A percentile compares a stretch with the other conserved stretches of the same genome.
Conservation (phyloP, 1,140 invertebrate species). For the Papilio dardanus region DNA sequence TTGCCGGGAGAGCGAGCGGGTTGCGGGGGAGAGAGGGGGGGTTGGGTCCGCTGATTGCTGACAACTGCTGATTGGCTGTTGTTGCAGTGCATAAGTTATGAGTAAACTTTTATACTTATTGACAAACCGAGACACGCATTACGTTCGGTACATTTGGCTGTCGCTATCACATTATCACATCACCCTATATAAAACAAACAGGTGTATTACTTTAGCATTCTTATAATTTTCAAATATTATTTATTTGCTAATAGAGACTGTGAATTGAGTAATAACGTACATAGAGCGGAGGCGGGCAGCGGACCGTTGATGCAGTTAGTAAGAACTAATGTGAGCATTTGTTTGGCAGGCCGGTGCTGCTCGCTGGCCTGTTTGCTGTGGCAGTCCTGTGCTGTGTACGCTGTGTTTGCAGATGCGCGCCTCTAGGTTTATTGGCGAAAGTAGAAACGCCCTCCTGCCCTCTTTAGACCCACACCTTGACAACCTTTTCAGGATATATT, state of each 20-base stretch:
- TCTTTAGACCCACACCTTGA: conserved; percentile 21
- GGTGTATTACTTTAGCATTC: conserved; percentile 16
- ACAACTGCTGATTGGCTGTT: conserved; percentile 80
- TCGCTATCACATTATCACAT: conserved; percentile 18
- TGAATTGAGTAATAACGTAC: neutral
- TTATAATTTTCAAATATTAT: conserved; percentile 31
- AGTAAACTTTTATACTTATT: conserved; percentile 80
- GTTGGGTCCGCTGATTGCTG: conserved; percentile 74
- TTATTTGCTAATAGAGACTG: conserved; percentile 30
- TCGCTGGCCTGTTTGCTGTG: conserved; percentile 81
- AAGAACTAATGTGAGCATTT: conserved; percentile 73
- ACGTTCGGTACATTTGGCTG: conserved; percentile 35
- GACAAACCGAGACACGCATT: conserved; percentile 70
- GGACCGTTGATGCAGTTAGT: conserved; percentile 45
- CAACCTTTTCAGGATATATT: conserved; percentile 26
- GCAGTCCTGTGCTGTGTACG: conserved; percentile 78
- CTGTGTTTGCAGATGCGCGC: conserved; percentile 76
- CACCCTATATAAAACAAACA: conserved; percentile 3
- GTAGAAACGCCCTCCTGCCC: conserved; percentile 63
- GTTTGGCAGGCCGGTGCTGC: conserved; percentile 81
- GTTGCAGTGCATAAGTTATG: conserved; percentile 80
- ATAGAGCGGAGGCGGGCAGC: conserved; percentile 43
- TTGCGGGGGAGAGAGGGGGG: conserved; percentile 73
- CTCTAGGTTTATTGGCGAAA: conserved; percentile 69
- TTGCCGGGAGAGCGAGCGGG: conserved; percentile 69